Evolutionary conservation across 1,140 invertebrate species (phyloP), one percentile per base, ranked within the genome.

Genomic region (Drosophila miranda): DNA sequence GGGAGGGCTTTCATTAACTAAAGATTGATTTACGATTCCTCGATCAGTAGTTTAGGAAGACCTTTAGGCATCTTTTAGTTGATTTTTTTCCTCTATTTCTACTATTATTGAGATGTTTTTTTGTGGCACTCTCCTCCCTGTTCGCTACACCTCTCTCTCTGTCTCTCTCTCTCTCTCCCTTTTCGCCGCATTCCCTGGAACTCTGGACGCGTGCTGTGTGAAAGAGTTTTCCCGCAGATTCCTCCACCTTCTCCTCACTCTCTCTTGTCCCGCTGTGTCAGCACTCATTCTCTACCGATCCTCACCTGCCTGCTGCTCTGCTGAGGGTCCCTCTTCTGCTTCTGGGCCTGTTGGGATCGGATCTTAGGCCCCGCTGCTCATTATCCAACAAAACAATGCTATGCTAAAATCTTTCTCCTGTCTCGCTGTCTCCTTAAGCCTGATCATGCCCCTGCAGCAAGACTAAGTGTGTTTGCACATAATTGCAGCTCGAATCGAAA

Each of bases 401-500:
- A 63, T 30, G 58, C 9, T 11, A 46, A 64, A 68, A 68, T 49
- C 63, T 38, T 13, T 38, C 34, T 38, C 11, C 34, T 13, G 34
- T 38, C 5, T 26, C 13, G 16, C 14, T 7, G 23, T 9, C n/a
- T 41, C 41, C 26, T 55, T 38, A 13, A 13, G 41, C 23, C 42
- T 13, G 30, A 5, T 38, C 16, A 38, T 52, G 50, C 50, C 34
- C 34, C 34, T 38, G 34, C 11, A 11, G 34, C 3, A 38, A 5
- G 34, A 38, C 34, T 38, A 13, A 38, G 34, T 38, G 13, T 52
- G 13, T 23, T 28, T 23, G 55, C 58, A 43, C 26, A 62, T 63
- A 73, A 73, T 57, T 62, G 46, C 69, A 55, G 38, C 3, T 43
- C 48, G 19, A 16, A 43, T 28, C 30, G 11, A 51, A 70, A 70